Conservation (phyloP, 2,888 invertebrate genomes). For the Machimus rusticus region DNA sequence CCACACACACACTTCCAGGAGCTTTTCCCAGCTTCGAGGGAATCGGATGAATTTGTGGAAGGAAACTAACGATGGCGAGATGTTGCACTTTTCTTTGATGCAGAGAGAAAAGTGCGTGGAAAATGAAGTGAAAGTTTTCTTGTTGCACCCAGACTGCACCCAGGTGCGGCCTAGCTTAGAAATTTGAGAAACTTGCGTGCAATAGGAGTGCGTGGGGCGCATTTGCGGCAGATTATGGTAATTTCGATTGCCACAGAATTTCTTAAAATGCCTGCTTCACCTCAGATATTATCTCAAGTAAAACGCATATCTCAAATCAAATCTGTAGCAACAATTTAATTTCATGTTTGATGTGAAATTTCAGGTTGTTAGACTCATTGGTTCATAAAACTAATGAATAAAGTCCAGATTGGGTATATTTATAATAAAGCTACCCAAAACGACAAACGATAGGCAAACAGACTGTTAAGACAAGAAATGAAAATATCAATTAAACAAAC, state of each 20-base stretch:
- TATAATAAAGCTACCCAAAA: no score
- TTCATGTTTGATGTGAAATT: not conserved
- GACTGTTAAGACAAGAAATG: no score
- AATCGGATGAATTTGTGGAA: not conserved
- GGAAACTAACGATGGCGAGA: not conserved
- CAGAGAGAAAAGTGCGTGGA: not conserved
- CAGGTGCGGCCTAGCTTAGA: not conserved
- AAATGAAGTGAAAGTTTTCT: constrained; percentile 22
- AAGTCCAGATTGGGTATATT: no score
- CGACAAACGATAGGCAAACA: no score
- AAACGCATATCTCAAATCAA: not conserved
- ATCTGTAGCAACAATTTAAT: not conserved
- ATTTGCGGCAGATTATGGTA: not conserved
- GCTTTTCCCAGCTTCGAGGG: not conserved
- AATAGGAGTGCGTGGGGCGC: not conserved
- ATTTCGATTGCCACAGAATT: not conserved
- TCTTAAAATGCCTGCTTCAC: not conserved
- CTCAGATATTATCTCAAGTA: not conserved
- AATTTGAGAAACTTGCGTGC: not conserved
- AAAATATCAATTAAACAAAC: no score
- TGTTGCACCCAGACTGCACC: not conserved
- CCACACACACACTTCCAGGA: constrained; percentile 11
- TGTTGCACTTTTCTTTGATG: not conserved
- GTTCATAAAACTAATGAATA: no score
- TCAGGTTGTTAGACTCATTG: not conserved